A percentile compares a stretch with the other conserved stretches of the same genome.
phyloP scores from a whole-genome alignment of 2,888 invertebrate genomes.

The Ariolimax columbianus region DNA sequence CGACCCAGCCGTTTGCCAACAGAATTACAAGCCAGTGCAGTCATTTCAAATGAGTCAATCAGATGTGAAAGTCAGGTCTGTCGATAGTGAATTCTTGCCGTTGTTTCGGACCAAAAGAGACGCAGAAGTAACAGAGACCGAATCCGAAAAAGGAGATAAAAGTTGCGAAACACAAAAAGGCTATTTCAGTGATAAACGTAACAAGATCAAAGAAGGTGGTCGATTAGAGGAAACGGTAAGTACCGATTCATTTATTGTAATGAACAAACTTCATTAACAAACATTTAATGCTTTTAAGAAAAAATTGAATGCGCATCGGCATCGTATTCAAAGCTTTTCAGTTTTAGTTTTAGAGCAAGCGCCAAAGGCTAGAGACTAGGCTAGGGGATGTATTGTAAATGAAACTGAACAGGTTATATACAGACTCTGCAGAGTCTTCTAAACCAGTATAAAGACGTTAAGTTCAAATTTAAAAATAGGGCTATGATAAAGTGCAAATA shows the following conservation, averaged over 20 bases:
- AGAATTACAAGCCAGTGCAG: neutral
- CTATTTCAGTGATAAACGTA: constrained; percentile 6
- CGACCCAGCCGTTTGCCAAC: neutral
- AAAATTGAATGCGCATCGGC: too few species aligned
- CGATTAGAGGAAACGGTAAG: constrained; percentile 48
- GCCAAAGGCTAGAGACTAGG: too few species aligned
- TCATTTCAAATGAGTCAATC: neutral
- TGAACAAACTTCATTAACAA: too few species aligned
- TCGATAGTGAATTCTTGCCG: neutral
- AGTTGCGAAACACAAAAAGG: constrained; percentile 18
- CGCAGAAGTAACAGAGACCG: constrained; percentile 12
- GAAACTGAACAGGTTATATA: too few species aligned
- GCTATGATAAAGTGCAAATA: too few species aligned
- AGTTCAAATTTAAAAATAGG: too few species aligned
- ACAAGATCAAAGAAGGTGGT: constrained; percentile 17
- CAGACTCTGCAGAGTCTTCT: too few species aligned
- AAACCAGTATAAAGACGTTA: too few species aligned
- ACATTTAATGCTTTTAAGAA: too few species aligned
- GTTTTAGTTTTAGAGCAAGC: too few species aligned
- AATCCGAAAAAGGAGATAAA: constrained; percentile 13
- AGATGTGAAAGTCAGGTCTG: neutral
- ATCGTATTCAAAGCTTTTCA: too few species aligned
- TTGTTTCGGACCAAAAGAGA: neutral
- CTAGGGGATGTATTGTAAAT: too few species aligned
- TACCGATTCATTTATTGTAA: neutral